Evolutionary conservation across 2,888 invertebrate genomes (phyloP).

Genomic region (Mesorhabditis belari): DNA sequence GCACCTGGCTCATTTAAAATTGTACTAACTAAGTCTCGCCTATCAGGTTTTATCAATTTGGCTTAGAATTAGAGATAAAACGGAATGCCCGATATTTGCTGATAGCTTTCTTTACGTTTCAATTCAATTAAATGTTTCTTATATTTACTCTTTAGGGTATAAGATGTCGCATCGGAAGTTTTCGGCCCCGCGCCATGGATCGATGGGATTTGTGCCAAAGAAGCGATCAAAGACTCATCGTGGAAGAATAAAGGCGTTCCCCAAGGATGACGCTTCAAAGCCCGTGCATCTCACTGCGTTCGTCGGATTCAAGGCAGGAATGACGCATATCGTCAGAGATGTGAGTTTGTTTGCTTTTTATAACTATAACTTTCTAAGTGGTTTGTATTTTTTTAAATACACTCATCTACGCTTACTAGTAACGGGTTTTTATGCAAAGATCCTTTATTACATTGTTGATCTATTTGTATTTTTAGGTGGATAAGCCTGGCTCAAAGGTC

Average conservation of each 20-base stretch:
- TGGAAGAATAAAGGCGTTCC: constrained; percentile 99
- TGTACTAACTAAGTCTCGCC: too few species aligned
- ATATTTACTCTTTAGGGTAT: constrained; percentile 8
- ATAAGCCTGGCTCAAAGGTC: constrained; percentile 69
- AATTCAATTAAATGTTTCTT: too few species aligned
- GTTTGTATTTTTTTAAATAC: too few species aligned
- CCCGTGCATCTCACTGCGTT: constrained; percentile 90
- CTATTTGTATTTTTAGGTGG: constrained; percentile 32
- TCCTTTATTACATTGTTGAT: background rate
- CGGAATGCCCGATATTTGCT: too few species aligned
- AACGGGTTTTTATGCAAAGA: background rate
- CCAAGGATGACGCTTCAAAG: constrained; percentile 89
- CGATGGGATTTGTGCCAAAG: constrained; percentile 99
- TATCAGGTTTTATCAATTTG: too few species aligned
- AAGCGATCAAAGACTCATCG: constrained; percentile 91
- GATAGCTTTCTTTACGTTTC: too few species aligned
- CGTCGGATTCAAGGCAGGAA: constrained; percentile 97
- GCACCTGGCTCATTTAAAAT: too few species aligned
- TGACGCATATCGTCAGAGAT: constrained; percentile 98
- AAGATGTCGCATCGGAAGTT: constrained; percentile 92
- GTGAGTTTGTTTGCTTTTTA: constrained; percentile 53
- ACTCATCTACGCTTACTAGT: too few species aligned
- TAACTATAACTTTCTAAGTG: background rate
- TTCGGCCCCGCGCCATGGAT: constrained; percentile 98
- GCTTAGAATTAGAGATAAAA: too few species aligned